Base-by-base conservation (phyloP, 2,888 invertebrate species). In the Catocala sponsa region DNA sequence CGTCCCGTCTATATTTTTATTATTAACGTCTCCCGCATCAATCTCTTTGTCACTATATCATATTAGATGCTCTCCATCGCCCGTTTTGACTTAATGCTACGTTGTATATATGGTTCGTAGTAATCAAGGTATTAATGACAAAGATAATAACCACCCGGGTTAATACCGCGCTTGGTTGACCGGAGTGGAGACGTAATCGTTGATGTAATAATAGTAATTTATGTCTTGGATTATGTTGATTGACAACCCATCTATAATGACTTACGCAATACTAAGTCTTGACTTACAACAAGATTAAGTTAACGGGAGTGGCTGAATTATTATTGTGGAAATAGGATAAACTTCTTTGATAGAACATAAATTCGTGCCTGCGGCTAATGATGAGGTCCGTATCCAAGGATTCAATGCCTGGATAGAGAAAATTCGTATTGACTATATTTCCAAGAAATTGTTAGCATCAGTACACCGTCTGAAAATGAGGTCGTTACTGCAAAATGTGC, bases 221-320 rank as follows among this genome's bases (percentile, higher is more conserved):
- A 81, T 74, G 74, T 64, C 51, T 63, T 13, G 66, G 80, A 79
- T 81, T 79, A 79, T 61, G 72, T 76, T 82, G 82, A 83, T 81
- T 72, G 77, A 83, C 78, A 68, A 57, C 71, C 68, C 15, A 38
- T 61, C 54, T 55, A 57, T 70, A 60, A 74, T 72, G 50, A 65
- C 65, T 63, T 57, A 57, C 42, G 51, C 15, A 54, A 62, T 51
- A 46, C 55, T 71, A 64, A 63, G 68, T 75, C 63, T 72, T 72
- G 32, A 41, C 51, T 51, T 41, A 58, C 38, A 32, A 25, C 2
- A 25, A 41, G 41, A 52, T 58, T 57, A 51, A 2, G 41, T 15
- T 25, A 4, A 2, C 25, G 10, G 32, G 5, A 0, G 6, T 6
- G 41, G 35, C 6, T 38, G 6, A 38, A 38, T 6, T 38, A 38